Evolutionary conservation across 1,140 invertebrate species (phyloP), one percentile per base, ranked within the genome.

Genomic region (Diorhabda carinulata): DNA sequence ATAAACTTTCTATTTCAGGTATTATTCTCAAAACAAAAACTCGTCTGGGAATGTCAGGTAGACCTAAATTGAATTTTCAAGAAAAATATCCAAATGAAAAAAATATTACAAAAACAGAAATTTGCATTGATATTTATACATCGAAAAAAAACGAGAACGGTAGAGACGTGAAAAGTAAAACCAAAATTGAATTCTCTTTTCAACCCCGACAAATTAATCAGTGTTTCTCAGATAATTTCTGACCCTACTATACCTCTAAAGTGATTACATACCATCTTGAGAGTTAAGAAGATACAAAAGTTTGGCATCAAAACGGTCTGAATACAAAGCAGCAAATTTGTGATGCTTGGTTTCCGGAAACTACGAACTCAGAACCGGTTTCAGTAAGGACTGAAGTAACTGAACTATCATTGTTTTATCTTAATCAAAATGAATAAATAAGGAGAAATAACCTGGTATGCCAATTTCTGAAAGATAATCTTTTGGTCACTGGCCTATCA

Each of bases 241-340:
- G 64, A 70, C 72, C 71, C 69, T 25, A 25, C 25, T 25, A 25
- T 25, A 74, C 73, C 72, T 74, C 72, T 74, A 71, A 76, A 70
- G 70, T 68, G 72, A 75, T 74, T 76, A 75, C 72, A 71, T 66
- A 76, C 70, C 73, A 72, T 75, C 73, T 74, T 71, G 70, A 52
- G 60, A 73, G 75, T 72, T 75, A 76, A 77, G 73, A 75, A 77
- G 76, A 77, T 77, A 77, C 74, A 73, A 75, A 76, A 76, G 72
- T 76, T 74, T 70, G 69, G 59, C 72, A 61, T 40, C 7, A 41
- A 47, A 43, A 59, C 62, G 70, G 70, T 68, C 64, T 57, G 77
- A 77, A 77, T 78, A 78, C 77, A 75, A 78, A 78, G 69, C 56
- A 70, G 61, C 69, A 70, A 68, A 78, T 78, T 78, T 78, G 73